Conservation (phyloP, 2,888 invertebrate genomes). For the Furcula furcula region DNA sequence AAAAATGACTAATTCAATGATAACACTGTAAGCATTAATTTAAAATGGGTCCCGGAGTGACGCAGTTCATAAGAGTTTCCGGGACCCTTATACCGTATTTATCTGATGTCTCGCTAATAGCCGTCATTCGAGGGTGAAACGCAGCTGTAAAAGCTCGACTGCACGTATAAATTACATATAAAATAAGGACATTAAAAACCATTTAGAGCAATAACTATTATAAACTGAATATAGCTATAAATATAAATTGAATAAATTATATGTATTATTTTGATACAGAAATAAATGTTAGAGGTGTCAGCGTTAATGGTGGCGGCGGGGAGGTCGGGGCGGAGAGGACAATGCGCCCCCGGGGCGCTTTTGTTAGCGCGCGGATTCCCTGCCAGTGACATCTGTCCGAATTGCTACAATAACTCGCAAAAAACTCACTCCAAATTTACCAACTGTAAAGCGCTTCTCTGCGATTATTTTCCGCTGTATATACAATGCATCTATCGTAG, state of each 20-base stretch:
- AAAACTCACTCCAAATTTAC: constrained; percentile 72
- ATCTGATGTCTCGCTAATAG: constrained; percentile 74
- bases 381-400: constrained; percentile 80
- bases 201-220: constrained; percentile 77
- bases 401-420: constrained; percentile 77
- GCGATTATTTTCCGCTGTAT: constrained; percentile 64
- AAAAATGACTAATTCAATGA: constrained; percentile 18
- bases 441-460: constrained; percentile 59
- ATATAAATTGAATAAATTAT: constrained; percentile 73
- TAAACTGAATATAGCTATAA: constrained; percentile 62
- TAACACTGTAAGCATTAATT: constrained; percentile 31
- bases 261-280: constrained; percentile 70
- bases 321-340: constrained; percentile 61
- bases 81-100: constrained; percentile 55
- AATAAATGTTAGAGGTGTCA: constrained; percentile 74
- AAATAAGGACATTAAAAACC: constrained; percentile 78
- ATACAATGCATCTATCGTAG: constrained; percentile 49
- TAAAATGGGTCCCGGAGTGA: constrained; percentile 29
- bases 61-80: constrained; percentile 55
- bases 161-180: constrained; percentile 69
- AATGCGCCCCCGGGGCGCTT: constrained; percentile 76
- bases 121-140: constrained; percentile 64
- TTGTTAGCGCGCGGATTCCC: constrained; percentile 69
- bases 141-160: constrained; percentile 64
- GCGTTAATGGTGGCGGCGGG: constrained; percentile 68